Evolutionary conservation across 2,888 invertebrate species (phyloP).

Genomic region (Athalia cordata): DNA sequence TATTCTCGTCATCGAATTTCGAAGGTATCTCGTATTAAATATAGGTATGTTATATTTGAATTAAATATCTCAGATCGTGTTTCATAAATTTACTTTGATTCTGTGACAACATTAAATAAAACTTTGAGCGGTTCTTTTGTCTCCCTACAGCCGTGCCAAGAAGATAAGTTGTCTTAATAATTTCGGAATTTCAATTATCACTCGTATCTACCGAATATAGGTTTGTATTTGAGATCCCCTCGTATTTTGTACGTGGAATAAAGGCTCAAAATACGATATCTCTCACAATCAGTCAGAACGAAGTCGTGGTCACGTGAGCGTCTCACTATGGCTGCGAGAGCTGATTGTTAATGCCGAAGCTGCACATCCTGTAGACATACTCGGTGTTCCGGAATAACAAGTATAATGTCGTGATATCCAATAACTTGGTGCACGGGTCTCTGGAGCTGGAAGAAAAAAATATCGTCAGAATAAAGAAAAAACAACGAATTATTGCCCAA

Average conservation of each 20-base stretch:
- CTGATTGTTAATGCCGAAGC: conserved; percentile 40
- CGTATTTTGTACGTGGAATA: conserved; percentile 1
- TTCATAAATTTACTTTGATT: too few species aligned
- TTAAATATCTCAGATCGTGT: too few species aligned
- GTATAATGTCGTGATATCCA: neutral
- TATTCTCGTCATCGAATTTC: too few species aligned
- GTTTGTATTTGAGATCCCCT: neutral
- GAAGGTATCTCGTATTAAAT: too few species aligned
- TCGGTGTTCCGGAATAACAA: conserved; percentile 32
- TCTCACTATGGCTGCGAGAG: conserved; percentile 19
- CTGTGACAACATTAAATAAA: too few species aligned
- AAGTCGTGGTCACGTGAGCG: conserved; percentile 36
- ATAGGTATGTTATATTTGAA: too few species aligned
- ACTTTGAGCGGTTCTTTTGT: too few species aligned
- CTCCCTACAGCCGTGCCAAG: too few species aligned
- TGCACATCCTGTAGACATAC: conserved; percentile 37
- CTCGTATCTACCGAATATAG: neutral
- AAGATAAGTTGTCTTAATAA: neutral
- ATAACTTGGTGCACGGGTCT: too few species aligned
- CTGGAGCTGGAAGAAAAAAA: neutral
- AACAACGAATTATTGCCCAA: too few species aligned
- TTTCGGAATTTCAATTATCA: neutral
- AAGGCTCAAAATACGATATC: conserved; percentile 6
- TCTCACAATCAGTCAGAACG: neutral
- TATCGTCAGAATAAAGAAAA: neutral